A percentile compares a stretch with the other conserved stretches of the same genome.
Evolutionary conservation across 1,140 invertebrate genomes (phyloP).

Genomic region (Drosophila lowei): DNA sequence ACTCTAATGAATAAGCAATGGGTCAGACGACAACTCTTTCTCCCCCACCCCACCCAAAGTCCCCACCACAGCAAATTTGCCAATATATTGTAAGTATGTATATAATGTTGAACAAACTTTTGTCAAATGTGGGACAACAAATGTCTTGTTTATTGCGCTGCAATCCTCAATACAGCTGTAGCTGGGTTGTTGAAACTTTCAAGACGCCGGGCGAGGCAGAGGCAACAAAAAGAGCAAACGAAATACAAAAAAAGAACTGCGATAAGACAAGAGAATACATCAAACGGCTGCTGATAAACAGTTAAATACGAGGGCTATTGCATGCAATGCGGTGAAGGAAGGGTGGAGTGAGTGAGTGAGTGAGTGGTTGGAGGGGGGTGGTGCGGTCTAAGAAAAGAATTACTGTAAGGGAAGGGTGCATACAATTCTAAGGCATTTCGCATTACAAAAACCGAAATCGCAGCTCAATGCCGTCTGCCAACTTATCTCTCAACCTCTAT

Average conservation of each 20-base stretch:
- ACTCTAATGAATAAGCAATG: constrained; percentile 17
- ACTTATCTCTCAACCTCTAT: constrained; percentile 57
- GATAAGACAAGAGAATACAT: constrained; percentile 46
- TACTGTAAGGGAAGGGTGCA: no score
- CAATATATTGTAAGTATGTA: no score
- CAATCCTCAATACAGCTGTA: not conserved
- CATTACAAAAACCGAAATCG: constrained; percentile 50
- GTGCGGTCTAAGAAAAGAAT: not conserved
- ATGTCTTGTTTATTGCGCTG: constrained; percentile 53
- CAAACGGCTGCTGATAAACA: constrained; percentile 38
- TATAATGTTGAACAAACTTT: not conserved
- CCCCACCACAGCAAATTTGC: constrained; percentile 39
- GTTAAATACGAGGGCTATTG: constrained; percentile 7
- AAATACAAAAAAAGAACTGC: constrained; percentile 14
- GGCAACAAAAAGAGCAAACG: constrained; percentile 16
- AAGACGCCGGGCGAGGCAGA: constrained; percentile 1
- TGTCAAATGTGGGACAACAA: constrained; percentile 49
- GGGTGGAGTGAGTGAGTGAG: no score
- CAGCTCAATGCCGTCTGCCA: constrained; percentile 60
- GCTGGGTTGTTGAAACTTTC: constrained; percentile 18
- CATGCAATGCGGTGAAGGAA: not conserved
- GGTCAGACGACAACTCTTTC: constrained; percentile 5
- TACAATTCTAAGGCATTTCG: constrained; percentile 16
- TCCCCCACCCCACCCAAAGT: no score
- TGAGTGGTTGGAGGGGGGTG: not conserved